Conservation (phyloP, 1,140 invertebrate genomes). For the Scylla paramamosain region DNA sequence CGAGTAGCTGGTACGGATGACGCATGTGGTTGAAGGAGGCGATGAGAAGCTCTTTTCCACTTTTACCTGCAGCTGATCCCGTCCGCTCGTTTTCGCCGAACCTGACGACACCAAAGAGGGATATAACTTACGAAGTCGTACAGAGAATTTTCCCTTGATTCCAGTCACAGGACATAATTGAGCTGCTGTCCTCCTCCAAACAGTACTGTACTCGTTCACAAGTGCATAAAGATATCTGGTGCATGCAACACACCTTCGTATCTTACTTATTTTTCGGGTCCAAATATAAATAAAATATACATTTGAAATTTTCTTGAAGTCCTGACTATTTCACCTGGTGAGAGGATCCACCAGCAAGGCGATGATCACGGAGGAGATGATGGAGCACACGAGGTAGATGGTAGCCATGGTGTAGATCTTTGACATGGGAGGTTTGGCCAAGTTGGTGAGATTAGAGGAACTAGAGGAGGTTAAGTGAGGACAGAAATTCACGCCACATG, state of each 20-base stretch:
- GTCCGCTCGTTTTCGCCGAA: slow-evolving; percentile 58
- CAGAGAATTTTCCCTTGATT: not conserved
- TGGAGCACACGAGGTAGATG: slow-evolving; percentile 93
- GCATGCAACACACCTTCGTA: too few species aligned
- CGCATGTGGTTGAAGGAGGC: slow-evolving; percentile 72
- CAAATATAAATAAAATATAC: not conserved
- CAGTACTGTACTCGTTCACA: too few species aligned
- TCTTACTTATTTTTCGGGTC: not conserved
- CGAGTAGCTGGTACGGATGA: slow-evolving; percentile 65
- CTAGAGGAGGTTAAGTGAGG: slow-evolving; percentile 38
- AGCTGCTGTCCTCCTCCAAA: not conserved
- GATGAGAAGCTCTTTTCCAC: slow-evolving; percentile 53
- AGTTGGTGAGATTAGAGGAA: slow-evolving; percentile 79
- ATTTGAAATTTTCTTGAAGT: not conserved
- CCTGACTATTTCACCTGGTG: slow-evolving; percentile 85
- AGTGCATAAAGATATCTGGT: too few species aligned
- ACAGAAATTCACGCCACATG: slow-evolving; percentile 75
- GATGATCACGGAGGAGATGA: slow-evolving; percentile 92
- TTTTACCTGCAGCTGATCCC: slow-evolving; percentile 59
- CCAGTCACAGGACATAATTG: not conserved
- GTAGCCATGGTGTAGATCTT: slow-evolving; percentile 93
- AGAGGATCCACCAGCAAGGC: slow-evolving; percentile 93
- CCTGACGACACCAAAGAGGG: not conserved
- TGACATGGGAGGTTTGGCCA: slow-evolving; percentile 88
- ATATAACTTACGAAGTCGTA: too few species aligned